Evolutionary conservation across 2,113 vertebrate genomes (phyloP).

Genomic region (Lepisosteus oculatus): DNA sequence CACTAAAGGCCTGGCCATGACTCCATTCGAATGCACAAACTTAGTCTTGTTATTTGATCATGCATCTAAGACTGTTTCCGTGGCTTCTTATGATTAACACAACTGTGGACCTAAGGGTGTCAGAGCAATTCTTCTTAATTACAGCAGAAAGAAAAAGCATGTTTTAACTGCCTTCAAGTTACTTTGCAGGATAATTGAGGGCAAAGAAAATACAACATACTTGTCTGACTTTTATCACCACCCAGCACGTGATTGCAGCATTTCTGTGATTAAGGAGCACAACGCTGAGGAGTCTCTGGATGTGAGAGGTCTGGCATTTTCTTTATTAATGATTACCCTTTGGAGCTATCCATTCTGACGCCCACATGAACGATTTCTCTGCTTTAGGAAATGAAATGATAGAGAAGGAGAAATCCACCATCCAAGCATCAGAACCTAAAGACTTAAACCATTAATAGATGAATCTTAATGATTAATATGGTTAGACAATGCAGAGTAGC

Average conservation of each 20-base stretch:
- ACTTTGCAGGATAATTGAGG: conserved; percentile 1
- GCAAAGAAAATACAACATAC: neutral
- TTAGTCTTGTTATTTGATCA: neutral
- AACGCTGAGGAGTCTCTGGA: neutral
- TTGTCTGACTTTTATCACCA: neutral
- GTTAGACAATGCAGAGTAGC: neutral
- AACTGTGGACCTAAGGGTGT: neutral
- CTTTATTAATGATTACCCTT: neutral
- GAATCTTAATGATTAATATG: neutral
- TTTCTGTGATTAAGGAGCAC: neutral
- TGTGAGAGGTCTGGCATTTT: neutral
- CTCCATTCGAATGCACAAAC: neutral
- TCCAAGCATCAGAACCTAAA: neutral
- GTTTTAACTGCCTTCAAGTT: neutral
- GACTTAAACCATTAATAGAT: neutral
- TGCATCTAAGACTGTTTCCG: neutral
- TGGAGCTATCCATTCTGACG: neutral
- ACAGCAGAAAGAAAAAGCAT: neutral
- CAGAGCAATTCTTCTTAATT: neutral
- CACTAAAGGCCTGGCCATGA: neutral
- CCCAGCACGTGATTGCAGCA: neutral
- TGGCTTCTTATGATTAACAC: neutral
- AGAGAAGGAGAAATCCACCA: neutral
- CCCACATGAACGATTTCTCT: neutral
- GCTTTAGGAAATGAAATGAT: too few species aligned